Percentiles rank a stretch among this genome's conserved stretches.
These are phyloP conservation scores for Agapornis canus DNA, from an alignment of 2,797 vertebrate genomes.

Conservation along the genomic window DNA sequence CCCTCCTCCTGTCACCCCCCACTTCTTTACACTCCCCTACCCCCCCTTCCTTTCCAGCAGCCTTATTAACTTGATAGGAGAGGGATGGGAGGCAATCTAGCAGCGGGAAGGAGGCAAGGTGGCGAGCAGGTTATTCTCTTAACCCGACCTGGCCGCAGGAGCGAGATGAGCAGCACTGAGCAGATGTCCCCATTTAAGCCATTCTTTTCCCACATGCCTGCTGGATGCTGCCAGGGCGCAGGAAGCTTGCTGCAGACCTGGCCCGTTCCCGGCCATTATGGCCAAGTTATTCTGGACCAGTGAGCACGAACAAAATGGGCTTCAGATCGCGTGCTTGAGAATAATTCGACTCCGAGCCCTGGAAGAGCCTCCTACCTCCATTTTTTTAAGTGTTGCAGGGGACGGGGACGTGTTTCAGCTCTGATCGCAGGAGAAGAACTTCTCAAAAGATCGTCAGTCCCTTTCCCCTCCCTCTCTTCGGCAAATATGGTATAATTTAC, in stretches of 20 bases:
- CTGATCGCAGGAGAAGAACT: slow-evolving; percentile 75
- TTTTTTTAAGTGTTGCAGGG: slow-evolving; percentile 61
- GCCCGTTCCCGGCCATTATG: slow-evolving; percentile 94
- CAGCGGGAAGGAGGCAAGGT: slow-evolving; percentile 50
- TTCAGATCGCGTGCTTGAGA: slow-evolving; percentile 94
- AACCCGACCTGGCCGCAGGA: slow-evolving; percentile 82
- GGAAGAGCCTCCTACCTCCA: slow-evolving; percentile 61
- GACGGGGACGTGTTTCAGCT: slow-evolving; percentile 65
- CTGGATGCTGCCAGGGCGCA: slow-evolving; percentile 90
- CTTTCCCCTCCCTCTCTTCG: slow-evolving; percentile 55
- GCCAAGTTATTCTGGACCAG: slow-evolving; percentile 97
- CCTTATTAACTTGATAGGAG: slow-evolving; percentile 59
- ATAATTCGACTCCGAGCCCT: slow-evolving; percentile 83
- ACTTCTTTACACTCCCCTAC: no score
- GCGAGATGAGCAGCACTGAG: slow-evolving; percentile 87
- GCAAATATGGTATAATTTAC: slow-evolving; percentile 88
- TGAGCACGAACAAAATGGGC: slow-evolving; percentile 96
- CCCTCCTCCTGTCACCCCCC: neutral
- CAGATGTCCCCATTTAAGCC: slow-evolving; percentile 98
- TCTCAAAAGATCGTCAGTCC: slow-evolving; percentile 67
- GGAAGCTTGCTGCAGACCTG: slow-evolving; percentile 98
- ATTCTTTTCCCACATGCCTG: slow-evolving; percentile 90
- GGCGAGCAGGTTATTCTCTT: slow-evolving; percentile 81
- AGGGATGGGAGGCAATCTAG: neutral
- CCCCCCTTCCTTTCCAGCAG: slow-evolving; percentile 6